Conservation (phyloP, 2,888 invertebrate genomes). For the Orgyia antiqua region DNA sequence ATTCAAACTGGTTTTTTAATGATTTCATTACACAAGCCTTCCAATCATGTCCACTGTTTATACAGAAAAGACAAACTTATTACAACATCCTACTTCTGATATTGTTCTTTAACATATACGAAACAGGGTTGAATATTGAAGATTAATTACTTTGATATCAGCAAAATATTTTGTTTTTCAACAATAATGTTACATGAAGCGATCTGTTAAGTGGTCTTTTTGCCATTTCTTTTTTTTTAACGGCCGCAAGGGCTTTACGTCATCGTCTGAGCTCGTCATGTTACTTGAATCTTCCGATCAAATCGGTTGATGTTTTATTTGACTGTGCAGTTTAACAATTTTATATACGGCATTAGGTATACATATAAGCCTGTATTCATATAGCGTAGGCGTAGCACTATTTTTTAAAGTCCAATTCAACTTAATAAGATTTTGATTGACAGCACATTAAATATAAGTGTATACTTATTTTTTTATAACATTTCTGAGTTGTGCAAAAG, state of each 20-base stretch:
- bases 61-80: slow-evolving; percentile 8
- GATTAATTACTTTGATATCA: slow-evolving; percentile 4
- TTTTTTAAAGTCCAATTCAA: too few relatives aligned
- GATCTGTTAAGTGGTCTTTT: slow-evolving; percentile 30
- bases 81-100: not conserved
- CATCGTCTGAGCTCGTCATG: slow-evolving; percentile 61
- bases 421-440: too few relatives aligned
- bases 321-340: too few relatives aligned
- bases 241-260: slow-evolving; percentile 49
- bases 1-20: slow-evolving; percentile 25
- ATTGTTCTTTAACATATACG: not conserved
- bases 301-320: too few relatives aligned
- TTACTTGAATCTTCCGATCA: slow-evolving; percentile 1
- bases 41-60: slow-evolving; percentile 25
- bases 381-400: too few relatives aligned
- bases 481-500: too few relatives aligned
- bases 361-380: too few relatives aligned
- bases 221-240: slow-evolving; percentile 35
- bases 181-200: slow-evolving; percentile 39
- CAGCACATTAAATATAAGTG: too few relatives aligned
- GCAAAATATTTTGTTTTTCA: slow-evolving; percentile 13
- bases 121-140: slow-evolving; percentile 14
- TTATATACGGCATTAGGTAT: too few relatives aligned
- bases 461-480: too few relatives aligned
- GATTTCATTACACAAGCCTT: slow-evolving; percentile 30